Evolutionary conservation across 2,888 invertebrate species (phyloP), one percentile per base, ranked within the genome.

Genomic region (Caenorhabditis angaria): DNA sequence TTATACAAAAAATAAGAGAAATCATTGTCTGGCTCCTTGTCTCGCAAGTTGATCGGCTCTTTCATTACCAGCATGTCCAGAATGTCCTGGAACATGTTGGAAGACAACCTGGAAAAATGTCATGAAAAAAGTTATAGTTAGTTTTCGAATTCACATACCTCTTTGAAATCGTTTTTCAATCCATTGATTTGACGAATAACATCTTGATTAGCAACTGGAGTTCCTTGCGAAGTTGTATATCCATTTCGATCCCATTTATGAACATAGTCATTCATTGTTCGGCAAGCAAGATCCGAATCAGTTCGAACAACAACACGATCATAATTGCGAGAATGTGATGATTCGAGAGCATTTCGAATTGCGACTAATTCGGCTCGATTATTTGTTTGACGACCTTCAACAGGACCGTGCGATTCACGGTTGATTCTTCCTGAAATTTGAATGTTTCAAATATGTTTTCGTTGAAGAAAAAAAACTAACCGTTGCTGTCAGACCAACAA

Each of bases 281-380:
- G 92, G 53, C 95, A 94, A 1, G 94, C 90, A 8, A 95, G 94
- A 87, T 94, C 90, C 0, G 96, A 97, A 89, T 97, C 97, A 20
- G 97, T 97, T 80, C 92, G 91, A 4, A 97, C 91, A 66, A 92
- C 90, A 0, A 97, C 89, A 82, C 93, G 93, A 14, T 70, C 79
- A 58, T 89, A 87, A 83, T 91, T 60, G 56, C 59, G 32, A 24
- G 53, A 47, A 5, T 63, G 24, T 14, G 67, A 67, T 18, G 41
- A 41, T 50, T 22, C 22, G 12, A 50, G 22, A 50, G 50, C 50
- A 24, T 50, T 20, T 22, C 24, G 22, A 24, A 24, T 24, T 6
- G 50, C 50, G 10, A 8, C 8, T 24, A 50, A 50, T 12, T 50
- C 50, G 5, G 22, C 50, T 10, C 50, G 50, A 50, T 50, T 50